phyloP scores from a whole-genome alignment of 2,113 vertebrate genomes.

The Leuciscus idus region DNA sequence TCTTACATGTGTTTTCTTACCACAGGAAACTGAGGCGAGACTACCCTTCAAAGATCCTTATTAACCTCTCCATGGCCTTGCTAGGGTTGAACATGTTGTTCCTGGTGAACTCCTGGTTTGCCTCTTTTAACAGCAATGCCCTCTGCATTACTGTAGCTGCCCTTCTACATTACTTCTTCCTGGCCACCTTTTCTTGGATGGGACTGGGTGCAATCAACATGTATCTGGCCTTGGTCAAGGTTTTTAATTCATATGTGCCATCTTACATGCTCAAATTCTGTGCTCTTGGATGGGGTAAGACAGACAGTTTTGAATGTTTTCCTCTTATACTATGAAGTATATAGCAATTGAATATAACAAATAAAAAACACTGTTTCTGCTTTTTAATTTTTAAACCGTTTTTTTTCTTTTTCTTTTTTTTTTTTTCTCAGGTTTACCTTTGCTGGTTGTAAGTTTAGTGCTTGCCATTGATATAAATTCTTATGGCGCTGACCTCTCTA shows the following conservation, averaged over 20 bases:
- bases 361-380: not conserved
- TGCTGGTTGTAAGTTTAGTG: constrained; percentile 76
- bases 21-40: constrained; percentile 83
- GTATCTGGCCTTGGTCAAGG: constrained; percentile 87
- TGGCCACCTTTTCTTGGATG: constrained; percentile 91
- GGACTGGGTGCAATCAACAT: constrained; percentile 87
- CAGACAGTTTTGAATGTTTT: not conserved
- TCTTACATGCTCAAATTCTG: constrained; percentile 88
- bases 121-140: constrained; percentile 72
- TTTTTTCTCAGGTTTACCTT: constrained; percentile 81
- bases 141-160: constrained; percentile 79
- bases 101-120: constrained; percentile 83
- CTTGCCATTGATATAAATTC: constrained; percentile 77
- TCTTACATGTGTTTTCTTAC: not conserved
- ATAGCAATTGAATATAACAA: not conserved
- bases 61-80: constrained; percentile 82
- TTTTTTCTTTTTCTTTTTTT: not conserved
- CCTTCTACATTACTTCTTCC: constrained; percentile 84
- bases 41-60: constrained; percentile 87
- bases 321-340: not conserved
- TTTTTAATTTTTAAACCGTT: constrained; percentile 23
- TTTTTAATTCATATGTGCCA: constrained; percentile 87
- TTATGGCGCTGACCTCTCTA: constrained; percentile 71
- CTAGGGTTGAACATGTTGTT: constrained; percentile 84
- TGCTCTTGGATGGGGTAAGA: constrained; percentile 87